Base-by-base conservation (phyloP, 2,888 invertebrate species). In the Troides helena region DNA sequence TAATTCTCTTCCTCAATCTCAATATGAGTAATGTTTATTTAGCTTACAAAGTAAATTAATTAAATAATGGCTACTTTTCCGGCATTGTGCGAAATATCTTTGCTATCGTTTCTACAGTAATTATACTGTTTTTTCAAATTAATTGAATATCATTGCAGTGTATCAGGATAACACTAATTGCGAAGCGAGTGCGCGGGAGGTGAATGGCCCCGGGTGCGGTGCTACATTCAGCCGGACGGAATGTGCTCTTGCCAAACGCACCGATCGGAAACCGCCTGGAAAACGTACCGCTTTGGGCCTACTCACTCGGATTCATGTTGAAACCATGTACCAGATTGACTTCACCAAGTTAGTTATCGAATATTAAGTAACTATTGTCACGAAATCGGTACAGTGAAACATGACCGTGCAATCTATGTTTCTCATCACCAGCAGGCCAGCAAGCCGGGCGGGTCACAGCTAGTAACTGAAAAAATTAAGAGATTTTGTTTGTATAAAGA, bases 231-330 rank as follows among this genome's bases (percentile, higher is more conserved):
- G 80, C 77, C 85, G 83, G 88, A 80, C 85, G 89, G 89, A 88
- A 90, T 89, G 88, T 86, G 79, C 72, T 68, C 64, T 89, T 89
- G 87, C 89, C 88, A 90, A 90, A 90, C 87, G 88, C 89, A 88
- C 78, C 85, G 87, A 89, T 88, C 85, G 87, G 86, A 89, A 88
- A 88, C 82, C 82, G 80, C 75, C 75, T 82, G 84, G 85, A 82
- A 79, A 81, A 85, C 80, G 79, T 81, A 79, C 81, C 82, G 84
- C 84, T 82, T 83, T 81, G 79, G 75, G 76, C 58, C 67, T 71
- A 71, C 68, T 71, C 70, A 61, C 14, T 57, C 46, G 43, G 30
- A 64, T 64, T 62, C 43, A 59, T 67, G 67, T 59, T 59, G 64
- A 65, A 69, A 69, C 53, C 64, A 53, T 17, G 57, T 50, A 36